phyloP scores from a whole-genome alignment of 2,113 vertebrate genomes.

The Siniperca chuatsi region DNA sequence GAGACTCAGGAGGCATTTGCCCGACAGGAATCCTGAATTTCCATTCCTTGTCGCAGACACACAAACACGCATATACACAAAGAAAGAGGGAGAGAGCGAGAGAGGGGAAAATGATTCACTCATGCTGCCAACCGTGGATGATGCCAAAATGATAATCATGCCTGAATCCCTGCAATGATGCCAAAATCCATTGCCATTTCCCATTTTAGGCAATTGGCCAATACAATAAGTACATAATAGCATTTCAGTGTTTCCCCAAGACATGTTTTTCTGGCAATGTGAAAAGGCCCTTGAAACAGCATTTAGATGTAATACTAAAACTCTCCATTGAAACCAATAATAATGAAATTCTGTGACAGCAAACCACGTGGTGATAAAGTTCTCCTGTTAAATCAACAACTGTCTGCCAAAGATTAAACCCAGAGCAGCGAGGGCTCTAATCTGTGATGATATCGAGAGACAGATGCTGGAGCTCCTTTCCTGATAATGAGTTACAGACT shows the following conservation, averaged over 20 bases:
- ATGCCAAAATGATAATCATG: constrained; percentile 79
- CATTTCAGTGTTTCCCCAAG: constrained; percentile 77
- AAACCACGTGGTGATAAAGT: constrained; percentile 55
- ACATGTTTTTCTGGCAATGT: constrained; percentile 71
- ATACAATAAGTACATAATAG: constrained; percentile 78
- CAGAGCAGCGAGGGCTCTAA: constrained; percentile 57
- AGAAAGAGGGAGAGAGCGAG: constrained; percentile 34
- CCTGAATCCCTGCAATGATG: constrained; percentile 65
- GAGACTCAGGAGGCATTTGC: constrained; percentile 51
- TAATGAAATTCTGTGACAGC: constrained; percentile 69
- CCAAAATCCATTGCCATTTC: constrained; percentile 76
- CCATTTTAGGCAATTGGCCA: constrained; percentile 73
- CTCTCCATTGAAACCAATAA: constrained; percentile 71
- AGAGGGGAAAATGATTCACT: constrained; percentile 59
- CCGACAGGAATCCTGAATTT: constrained; percentile 58
- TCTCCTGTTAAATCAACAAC: constrained; percentile 68
- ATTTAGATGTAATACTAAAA: constrained; percentile 70
- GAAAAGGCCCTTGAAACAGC: constrained; percentile 56
- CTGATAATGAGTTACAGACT: constrained; percentile 67
- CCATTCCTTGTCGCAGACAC: constrained; percentile 53
- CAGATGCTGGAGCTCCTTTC: constrained; percentile 61
- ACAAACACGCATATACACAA: constrained; percentile 44
- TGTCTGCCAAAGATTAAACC: constrained; percentile 67
- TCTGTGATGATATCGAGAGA: constrained; percentile 68
- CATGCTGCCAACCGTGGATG: constrained; percentile 60